Percentiles rank a stretch among this genome's conserved stretches.
Conservation (phyloP, 2,888 invertebrate species). For the Scaptomyza flava region DNA sequence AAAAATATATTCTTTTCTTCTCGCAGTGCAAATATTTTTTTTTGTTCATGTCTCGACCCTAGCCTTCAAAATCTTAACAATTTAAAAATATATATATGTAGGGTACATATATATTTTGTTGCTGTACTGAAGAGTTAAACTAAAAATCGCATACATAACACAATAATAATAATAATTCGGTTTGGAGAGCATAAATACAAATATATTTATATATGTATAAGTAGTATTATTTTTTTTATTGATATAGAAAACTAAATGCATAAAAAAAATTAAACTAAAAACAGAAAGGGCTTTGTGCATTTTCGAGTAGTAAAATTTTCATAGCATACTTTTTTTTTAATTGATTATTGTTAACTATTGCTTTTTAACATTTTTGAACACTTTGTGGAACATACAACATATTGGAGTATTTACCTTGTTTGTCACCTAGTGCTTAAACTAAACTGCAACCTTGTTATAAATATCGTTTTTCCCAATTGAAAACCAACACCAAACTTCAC, state of each 20-base stretch:
- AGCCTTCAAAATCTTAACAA: constrained; percentile 60
- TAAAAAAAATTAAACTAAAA: constrained; percentile 50
- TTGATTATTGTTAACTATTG: constrained; percentile 66
- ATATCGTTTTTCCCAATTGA: constrained; percentile 30
- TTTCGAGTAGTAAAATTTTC: constrained; percentile 62
- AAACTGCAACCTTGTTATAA: constrained; percentile 66
- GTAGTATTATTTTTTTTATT: constrained; percentile 30
- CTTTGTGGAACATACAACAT: constrained; percentile 39
- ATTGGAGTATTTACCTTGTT: constrained; percentile 60
- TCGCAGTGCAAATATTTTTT: constrained; percentile 69
- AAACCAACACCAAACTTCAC: constrained; percentile 68
- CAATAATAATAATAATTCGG: constrained; percentile 21
- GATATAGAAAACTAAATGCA: constrained; percentile 44
- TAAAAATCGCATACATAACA: constrained; percentile 42
- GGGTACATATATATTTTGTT: constrained; percentile 3
- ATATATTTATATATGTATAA: constrained; percentile 30
- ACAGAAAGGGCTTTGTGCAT: constrained; percentile 74
- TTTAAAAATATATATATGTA: constrained; percentile 5
- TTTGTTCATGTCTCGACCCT: constrained; percentile 66
- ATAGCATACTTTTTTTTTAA: constrained; percentile 69
- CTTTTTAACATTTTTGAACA: constrained; percentile 82
- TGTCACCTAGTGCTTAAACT: constrained; percentile 57
- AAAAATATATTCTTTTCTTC: constrained; percentile 36
- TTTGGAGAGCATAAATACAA: constrained; percentile 43
- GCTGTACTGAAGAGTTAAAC: constrained; percentile 25